Base-by-base conservation (phyloP, 2,797 vertebrate genomes). In the Okamejei kenojei region DNA sequence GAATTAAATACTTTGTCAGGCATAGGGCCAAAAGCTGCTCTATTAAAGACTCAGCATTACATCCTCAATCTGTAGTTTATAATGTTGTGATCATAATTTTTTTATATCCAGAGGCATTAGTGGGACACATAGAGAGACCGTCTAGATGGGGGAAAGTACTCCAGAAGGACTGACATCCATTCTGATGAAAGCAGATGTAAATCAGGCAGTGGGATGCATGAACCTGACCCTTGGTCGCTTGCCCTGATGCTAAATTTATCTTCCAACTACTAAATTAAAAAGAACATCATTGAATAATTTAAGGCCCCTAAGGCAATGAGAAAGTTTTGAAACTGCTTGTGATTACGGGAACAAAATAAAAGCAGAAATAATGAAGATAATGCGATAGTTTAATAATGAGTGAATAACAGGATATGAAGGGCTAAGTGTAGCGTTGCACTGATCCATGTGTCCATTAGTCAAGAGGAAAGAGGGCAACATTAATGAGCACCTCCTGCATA, bases 321-420 rank as follows among this genome's bases (percentile, higher is more conserved):
- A 35, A 88, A 19, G 61, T 68, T 88, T 88, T 4, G 61, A 68
- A 35, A 2, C 84, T 35, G 29, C 15, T 35, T n/a, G 65, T n/a
- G 65, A 21, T n/a, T 68, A 68, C 68, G n/a, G n/a, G 68, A 88
- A 88, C 84, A 68, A 88, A 88, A 65, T 65, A 68, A 88, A 32
- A 15, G 84, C 84, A 5, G 63, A 65, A 65, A 88, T 68, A 68
- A 88, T 88, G 84, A 65, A 35, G 84, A 26, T 68, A 21, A 68
- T 68, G 21, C 19, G 7, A 35, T 88, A 68, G 68, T 88, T 88
- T 88, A 65, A 17, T 6, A 15, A 21, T 68, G 61, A 88, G 84
- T 68, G 61, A 19, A 35, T 68, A 88, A 88, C 29, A 35, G 61
- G 84, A 88, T 88, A 63, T 35, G 65, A 15, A 88, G 82, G 61